Percentiles rank a stretch among this genome's conserved stretches.
Conservation (phyloP, 2,113 vertebrate genomes). For the Mandrillus leucophaeus region DNA sequence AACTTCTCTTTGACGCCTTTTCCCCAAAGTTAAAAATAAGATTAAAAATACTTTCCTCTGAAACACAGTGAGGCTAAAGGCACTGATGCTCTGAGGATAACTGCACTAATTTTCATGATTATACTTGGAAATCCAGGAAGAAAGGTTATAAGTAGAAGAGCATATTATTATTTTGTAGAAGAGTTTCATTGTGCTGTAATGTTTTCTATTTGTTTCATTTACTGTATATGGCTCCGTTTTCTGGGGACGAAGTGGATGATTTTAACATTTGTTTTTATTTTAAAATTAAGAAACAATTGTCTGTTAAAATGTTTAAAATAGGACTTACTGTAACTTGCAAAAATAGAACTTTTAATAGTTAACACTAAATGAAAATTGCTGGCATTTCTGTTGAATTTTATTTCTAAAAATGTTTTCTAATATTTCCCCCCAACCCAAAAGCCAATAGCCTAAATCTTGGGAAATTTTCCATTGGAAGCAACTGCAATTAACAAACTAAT, state of each 20-base stretch:
- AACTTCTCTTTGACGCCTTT: neutral
- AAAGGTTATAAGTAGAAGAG: neutral
- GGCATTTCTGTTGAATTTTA: neutral
- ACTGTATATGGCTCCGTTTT: neutral
- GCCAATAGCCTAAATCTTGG: neutral
- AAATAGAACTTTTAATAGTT: neutral
- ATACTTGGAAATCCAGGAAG: neutral
- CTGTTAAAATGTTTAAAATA: neutral
- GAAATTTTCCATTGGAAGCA: neutral
- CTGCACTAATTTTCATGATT: neutral
- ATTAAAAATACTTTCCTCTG: neutral
- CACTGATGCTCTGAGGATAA: neutral
- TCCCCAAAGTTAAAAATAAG: neutral
- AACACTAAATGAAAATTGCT: neutral
- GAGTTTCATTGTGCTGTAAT: neutral
- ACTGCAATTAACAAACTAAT: neutral
- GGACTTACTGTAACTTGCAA: neutral
- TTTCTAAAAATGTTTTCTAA: neutral
- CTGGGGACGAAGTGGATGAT: neutral
- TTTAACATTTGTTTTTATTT: neutral
- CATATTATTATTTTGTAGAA: neutral
- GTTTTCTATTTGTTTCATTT: neutral
- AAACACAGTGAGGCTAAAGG: neutral
- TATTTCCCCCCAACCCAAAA: neutral
- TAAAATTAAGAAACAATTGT: neutral